Base-by-base conservation (phyloP, 2,888 invertebrate species). In the Eupeodes latifasciatus region DNA sequence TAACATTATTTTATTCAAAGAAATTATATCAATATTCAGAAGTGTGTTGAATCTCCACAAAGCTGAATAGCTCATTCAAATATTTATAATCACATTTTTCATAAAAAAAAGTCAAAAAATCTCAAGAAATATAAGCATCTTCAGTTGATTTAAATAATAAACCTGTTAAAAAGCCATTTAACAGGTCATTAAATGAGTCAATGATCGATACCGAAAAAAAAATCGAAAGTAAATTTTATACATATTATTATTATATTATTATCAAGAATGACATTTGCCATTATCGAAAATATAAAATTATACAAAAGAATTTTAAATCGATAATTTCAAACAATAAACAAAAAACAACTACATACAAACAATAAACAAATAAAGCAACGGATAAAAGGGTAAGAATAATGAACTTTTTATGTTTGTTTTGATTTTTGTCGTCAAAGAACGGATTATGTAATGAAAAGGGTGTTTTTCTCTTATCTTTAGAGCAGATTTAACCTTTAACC, bases 161-260 rank as follows among this genome's bases (percentile, higher is more conserved):
- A 77, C 27, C 14, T 59, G 14, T 7, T 7, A 36, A 59, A 59
- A 14, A 4, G 1, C 14, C 14, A 59, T 59, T 36, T 34, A n/a
- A 14, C 36, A 59, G 36, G 59, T 36, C 59, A 59, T 36, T 59
- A 4, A 59, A 59, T 59, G 59, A 59, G 59, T 59, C 59, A 59
- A 59, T n/a, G 59, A 36, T 59, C 36, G 59, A 59, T 36, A 14
- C 59, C n/a, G 59, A 36, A 2, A 2, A 40, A 40, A 3, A 59
- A 59, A 59, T 59, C n/a, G 59, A 59, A 59, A 59, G 59, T 59
- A 14, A 59, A 36, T 59, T 59, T 59, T 57, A 27, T 27, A 3
- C 5, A 12, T 27, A 12, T 27, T 27, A 57, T 11, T 51, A 5
- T 14, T 19, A 19, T 19, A 5, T 14, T 19, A 5, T 14, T 11